These are phyloP conservation scores for Gymnothorax javanicus DNA, from an alignment of 2,797 vertebrate species.

Conservation along the genomic window DNA sequence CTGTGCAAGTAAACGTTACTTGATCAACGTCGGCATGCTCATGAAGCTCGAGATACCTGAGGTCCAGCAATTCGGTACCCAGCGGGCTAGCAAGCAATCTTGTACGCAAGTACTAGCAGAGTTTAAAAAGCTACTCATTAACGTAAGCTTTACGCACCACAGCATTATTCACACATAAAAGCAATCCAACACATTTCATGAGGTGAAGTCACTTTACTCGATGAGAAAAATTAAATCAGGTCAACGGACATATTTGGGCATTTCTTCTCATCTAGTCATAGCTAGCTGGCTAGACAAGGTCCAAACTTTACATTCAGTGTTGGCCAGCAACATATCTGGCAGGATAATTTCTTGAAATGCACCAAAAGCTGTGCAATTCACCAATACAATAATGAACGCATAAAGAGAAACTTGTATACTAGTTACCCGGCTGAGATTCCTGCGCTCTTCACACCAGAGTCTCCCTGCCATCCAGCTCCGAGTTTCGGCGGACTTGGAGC, in stretches of 20 bases:
- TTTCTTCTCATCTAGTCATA: background rate
- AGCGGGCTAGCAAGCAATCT: no score
- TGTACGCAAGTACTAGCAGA: background rate
- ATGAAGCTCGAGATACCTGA: background rate
- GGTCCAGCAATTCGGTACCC: background rate
- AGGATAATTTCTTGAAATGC: background rate
- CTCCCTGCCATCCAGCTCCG: constrained; percentile 86
- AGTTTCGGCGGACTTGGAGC: constrained; percentile 36
- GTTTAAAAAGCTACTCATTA: background rate
- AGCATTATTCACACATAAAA: background rate
- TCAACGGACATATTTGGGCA: no score
- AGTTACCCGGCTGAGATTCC: constrained; percentile 61
- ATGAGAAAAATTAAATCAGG: no score
- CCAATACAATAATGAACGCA: background rate
- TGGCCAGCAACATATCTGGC: background rate
- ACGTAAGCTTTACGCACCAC: background rate
- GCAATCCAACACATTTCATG: background rate
- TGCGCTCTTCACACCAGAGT: constrained; percentile 63
- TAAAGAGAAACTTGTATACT: background rate
- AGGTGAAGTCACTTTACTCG: no score
- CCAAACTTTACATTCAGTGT: background rate
- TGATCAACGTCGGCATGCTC: background rate
- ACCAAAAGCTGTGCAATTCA: background rate
- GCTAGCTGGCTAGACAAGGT: background rate
- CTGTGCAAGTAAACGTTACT: no score